Conservation (phyloP, 2,113 vertebrate genomes). For the Cacatua alba region DNA sequence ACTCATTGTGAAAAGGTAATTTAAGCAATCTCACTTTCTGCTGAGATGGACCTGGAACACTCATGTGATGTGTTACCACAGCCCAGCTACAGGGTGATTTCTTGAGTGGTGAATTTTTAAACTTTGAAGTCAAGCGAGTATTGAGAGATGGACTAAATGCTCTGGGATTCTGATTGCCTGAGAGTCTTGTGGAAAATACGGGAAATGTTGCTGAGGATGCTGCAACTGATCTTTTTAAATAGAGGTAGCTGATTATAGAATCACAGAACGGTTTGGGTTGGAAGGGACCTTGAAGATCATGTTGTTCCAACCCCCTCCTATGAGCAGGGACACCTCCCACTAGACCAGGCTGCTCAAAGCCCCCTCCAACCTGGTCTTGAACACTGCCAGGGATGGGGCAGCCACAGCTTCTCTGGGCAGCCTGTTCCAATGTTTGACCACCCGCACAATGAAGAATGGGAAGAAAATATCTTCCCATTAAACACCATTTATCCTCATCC, state of each 20-base stretch:
- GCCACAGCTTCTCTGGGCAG: not conserved
- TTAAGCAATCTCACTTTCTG: not conserved
- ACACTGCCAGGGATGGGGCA: not conserved
- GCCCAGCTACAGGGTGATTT: not conserved
- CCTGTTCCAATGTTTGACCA: not conserved
- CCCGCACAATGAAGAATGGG: not conserved
- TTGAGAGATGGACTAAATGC: not conserved
- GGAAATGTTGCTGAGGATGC: not conserved
- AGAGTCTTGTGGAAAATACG: not conserved
- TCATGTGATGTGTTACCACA: not conserved
- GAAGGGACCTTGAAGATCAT: not conserved
- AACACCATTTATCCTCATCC: not conserved
- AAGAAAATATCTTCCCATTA: not conserved
- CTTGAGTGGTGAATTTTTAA: not conserved
- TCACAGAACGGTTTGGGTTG: not conserved
- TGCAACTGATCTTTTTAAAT: not conserved
- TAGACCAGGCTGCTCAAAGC: not conserved
- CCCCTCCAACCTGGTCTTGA: not conserved
- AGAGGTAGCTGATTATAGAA: not conserved
- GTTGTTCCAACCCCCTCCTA: not conserved
- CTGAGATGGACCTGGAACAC: not conserved
- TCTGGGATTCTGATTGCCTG: not conserved
- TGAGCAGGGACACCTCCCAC: not conserved
- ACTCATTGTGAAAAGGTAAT: not conserved
- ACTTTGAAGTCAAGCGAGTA: not conserved